phyloP scores from a whole-genome alignment of 2,797 vertebrate genomes.

The Diglossa cyanea region DNA sequence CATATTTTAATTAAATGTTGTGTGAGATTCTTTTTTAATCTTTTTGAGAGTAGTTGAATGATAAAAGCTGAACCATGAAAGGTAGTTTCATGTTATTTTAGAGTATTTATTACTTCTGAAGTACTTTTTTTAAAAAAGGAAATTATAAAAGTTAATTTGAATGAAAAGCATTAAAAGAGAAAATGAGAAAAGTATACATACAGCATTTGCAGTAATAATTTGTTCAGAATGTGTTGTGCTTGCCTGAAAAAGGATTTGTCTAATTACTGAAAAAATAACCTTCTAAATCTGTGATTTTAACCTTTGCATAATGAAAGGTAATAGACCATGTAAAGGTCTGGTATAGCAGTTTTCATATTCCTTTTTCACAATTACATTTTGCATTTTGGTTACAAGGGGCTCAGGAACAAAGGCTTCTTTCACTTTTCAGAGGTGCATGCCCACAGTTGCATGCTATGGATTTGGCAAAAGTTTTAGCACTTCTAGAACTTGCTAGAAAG shows the following conservation, averaged over 20 bases:
- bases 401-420: neutral
- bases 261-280: neutral
- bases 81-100: neutral
- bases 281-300: neutral
- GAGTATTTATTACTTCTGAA: neutral
- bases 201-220: neutral
- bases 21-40: neutral
- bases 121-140: too few relatives aligned
- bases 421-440: neutral
- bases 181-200: neutral
- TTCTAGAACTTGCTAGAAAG: neutral
- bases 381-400: neutral
- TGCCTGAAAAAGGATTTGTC: neutral
- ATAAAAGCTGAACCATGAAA: neutral
- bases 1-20: neutral
- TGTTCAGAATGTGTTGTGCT: neutral
- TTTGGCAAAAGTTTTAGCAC: neutral
- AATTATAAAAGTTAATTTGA: neutral
- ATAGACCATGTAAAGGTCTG: neutral
- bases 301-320: neutral
- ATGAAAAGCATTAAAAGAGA: neutral
- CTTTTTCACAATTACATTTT: neutral
- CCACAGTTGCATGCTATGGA: neutral
- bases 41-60: neutral
- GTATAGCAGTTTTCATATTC: neutral